Evolutionary conservation across 2,113 vertebrate species (phyloP), one percentile per base, ranked within the genome.

Genomic region (Apteryx owenii): DNA sequence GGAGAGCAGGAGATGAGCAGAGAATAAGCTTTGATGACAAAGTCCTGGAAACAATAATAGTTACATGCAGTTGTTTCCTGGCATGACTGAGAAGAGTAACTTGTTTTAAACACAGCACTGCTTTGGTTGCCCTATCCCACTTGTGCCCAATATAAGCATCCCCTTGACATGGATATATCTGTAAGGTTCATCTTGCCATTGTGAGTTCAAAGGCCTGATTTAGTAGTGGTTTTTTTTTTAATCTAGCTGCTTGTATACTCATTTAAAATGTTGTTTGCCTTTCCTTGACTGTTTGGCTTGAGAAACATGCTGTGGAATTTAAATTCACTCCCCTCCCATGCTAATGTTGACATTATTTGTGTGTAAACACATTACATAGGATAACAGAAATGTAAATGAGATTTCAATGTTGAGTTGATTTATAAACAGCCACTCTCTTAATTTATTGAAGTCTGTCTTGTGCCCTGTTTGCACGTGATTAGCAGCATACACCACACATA

Each of bases 261-360:
- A 90, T 97, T 96, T 96, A 90, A 95, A 94, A 78, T 75, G 93
- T 77, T 95, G 95, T 91, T 96, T 96, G 72, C 82, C 80, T 93
- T 97, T 96, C 73, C 90, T 94, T 94, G 90, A 85, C 12, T 62
- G 60, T 96, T 93, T 95, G 50, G 61, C 51, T 95, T 90, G 66
- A 92, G 94, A 94, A 96, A 94, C 96, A 95, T 92, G 92, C 65
- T 87, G 93, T 77, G 78, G 92, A 97, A 97, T 97, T 97, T 91
- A 95, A 96, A 96, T 96, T 94, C 20, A 4, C 48, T 54, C 38
- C 60, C 53, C 54, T 89, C 61, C 76, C 88, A 75, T 87, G 73
- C 64, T 94, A 96, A 88, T 91, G 85, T 89, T 93, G 92, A 86
- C 89, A 88, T 94, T 94, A 92, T 97, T 95, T 95, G 81, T 97